phyloP scores from a whole-genome alignment of 2,797 vertebrate species.

The Vultur gryphus region DNA sequence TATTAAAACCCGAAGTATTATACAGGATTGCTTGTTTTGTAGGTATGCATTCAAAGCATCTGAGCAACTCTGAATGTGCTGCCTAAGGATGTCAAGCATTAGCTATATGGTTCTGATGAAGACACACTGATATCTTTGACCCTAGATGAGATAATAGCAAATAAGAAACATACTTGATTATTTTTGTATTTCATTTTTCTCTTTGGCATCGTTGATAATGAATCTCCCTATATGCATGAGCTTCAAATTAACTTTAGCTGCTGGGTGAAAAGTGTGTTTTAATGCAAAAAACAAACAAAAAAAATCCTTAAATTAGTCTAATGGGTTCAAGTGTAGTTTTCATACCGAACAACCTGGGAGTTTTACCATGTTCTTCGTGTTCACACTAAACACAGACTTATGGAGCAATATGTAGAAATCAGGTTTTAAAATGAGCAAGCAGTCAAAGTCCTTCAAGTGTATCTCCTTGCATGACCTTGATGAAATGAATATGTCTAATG shows the following conservation, averaged over 20 bases:
- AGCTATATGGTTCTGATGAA: neutral
- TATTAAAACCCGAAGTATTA: neutral
- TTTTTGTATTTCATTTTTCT: neutral
- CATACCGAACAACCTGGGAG: neutral
- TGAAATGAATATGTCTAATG: neutral
- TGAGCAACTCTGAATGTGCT: neutral
- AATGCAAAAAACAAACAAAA: neutral
- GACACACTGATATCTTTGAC: neutral
- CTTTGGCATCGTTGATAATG: neutral
- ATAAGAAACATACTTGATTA: neutral
- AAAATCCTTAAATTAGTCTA: neutral
- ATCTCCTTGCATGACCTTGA: neutral
- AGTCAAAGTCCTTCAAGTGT: neutral
- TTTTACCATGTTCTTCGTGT: neutral
- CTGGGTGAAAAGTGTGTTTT: neutral
- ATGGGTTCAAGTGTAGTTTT: neutral
- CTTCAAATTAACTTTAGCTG: neutral
- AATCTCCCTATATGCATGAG: neutral
- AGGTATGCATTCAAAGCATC: neutral
- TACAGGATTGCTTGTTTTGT: neutral
- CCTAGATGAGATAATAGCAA: neutral
- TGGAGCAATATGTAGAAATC: neutral
- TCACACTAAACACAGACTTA: neutral
- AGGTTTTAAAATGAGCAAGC: neutral
- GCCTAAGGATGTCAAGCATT: neutral